A percentile compares a stretch with the other conserved stretches of the same genome.
Conservation (phyloP, 2,113 vertebrate genomes). For the Anarrhichthys ocellatus region DNA sequence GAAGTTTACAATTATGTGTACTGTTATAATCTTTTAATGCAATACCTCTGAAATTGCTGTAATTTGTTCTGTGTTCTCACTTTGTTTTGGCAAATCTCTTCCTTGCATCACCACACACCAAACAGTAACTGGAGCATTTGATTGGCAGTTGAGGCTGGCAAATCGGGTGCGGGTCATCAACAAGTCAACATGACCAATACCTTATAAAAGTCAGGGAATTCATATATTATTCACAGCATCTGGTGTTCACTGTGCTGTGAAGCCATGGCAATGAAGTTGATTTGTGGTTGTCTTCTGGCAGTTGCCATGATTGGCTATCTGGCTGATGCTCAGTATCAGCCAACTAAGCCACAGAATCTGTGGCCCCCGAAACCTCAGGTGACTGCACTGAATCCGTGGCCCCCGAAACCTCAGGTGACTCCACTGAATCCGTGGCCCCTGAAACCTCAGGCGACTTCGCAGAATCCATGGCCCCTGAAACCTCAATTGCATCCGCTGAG, state of each 20-base stretch:
- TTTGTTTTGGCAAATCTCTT: neutral
- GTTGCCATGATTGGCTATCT: slow-evolving; percentile 44
- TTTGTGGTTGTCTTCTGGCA: slow-evolving; percentile 45
- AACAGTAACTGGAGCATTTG: slow-evolving; percentile 16
- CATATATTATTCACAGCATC: slow-evolving; percentile 41
- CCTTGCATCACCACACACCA: slow-evolving; percentile 12
- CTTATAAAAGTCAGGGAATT: slow-evolving; percentile 65
- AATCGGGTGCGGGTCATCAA: slow-evolving; percentile 32
- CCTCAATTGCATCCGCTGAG: neutral
- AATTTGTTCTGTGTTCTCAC: neutral
- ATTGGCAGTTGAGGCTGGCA: slow-evolving; percentile 44
- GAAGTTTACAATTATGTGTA: neutral
- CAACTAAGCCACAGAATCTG: neutral
- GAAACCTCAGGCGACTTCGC: neutral
- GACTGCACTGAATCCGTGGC: neutral
- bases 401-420: neutral
- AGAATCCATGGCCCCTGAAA: neutral
- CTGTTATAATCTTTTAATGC: neutral
- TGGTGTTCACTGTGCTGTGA: slow-evolving; percentile 54
- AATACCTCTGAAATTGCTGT: neutral
- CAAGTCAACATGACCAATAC: slow-evolving; percentile 6
- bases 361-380: neutral
- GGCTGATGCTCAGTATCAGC: neutral
- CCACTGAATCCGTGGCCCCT: neutral
- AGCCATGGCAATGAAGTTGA: slow-evolving; percentile 48